Base-by-base conservation (phyloP, 2,888 invertebrate species). In the Stegophylla sp. region DNA sequence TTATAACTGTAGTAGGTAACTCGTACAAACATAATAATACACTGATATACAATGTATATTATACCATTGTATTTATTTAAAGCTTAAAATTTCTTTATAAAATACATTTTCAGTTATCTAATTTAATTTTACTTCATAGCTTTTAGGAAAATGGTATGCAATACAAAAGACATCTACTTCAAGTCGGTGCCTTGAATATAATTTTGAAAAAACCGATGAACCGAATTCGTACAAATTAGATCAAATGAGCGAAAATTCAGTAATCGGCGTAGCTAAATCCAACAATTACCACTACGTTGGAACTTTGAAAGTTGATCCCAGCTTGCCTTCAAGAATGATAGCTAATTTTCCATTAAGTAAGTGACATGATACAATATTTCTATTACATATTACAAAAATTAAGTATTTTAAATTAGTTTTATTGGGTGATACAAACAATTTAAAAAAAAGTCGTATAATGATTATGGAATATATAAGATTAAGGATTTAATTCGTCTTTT, bases 91-190 rank as follows among this genome's bases (percentile, higher is more conserved):
- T 34, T 5, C 7, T 34, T 34, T 5, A 34, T 7, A 34, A 34
- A 34, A 34, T 34, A 34, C n/a, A n/a, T n/a, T n/a, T n/a, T 34
- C 34, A 34, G 34, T 5, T 34, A 34, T 45, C 51, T 51, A 3
- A 51, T 17, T 5, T 3, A 56, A 41, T 53, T 67, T 81, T 56
- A 81, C 74, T 67, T 85, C 87, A 71, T 87, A 94, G 94, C 89
- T 94, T 87, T 87, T 94, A 82, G 94, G 94, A 0, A 87, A 91
- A 20, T 94, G 94, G 94, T 93, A 92, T 86, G 94, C 92, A 17
- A 90, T 94, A 56, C 92, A 94, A 87, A 94, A 94, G 87, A 94
- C 94, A 1, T 92, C 93, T 10, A 94, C 94, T 0, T 92, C 92
- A 0, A 93, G 93, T 79, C 89, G 90, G 84, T 94, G 94, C 86